A percentile compares a stretch with the other conserved stretches of the same genome.
Conservation (phyloP, 2,113 vertebrate species). For the Oceanodroma tethys region DNA sequence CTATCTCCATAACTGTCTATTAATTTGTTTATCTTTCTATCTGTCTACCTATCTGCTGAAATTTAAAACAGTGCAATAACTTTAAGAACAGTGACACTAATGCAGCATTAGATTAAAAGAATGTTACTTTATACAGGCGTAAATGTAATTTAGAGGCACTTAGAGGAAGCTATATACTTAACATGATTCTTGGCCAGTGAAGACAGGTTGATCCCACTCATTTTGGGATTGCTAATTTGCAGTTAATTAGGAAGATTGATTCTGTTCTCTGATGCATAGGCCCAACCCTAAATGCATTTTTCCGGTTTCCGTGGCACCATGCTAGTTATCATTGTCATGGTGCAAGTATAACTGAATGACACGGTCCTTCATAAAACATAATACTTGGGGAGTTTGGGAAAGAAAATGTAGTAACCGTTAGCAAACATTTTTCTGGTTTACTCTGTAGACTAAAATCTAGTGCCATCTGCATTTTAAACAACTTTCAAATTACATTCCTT, state of each 20-base stretch:
- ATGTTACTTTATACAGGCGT: conserved; percentile 77
- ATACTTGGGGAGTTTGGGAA: conserved; percentile 38
- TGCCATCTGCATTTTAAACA: conserved; percentile 51
- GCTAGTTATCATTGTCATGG: conserved; percentile 79
- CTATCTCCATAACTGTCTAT: conserved; percentile 71
- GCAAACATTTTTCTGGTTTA: conserved; percentile 30
- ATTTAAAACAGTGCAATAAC: conserved; percentile 76
- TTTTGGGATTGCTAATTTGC: conserved; percentile 95
- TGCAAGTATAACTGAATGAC: conserved; percentile 54
- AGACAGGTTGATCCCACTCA: conserved; percentile 92
- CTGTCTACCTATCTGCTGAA: conserved; percentile 74
- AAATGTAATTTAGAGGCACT: conserved; percentile 82
- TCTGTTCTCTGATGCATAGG: conserved; percentile 88
- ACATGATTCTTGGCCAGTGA: conserved; percentile 82
- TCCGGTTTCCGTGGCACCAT: conserved; percentile 80
- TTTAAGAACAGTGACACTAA: conserved; percentile 77
- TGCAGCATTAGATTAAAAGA: conserved; percentile 82
- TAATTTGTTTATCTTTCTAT: conserved; percentile 81
- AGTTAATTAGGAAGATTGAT: conserved; percentile 97
- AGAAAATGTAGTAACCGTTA: conserved; percentile 43
- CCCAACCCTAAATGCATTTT: conserved; percentile 85
- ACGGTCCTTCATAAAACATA: conserved; percentile 2
- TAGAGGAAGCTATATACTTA: conserved; percentile 77
- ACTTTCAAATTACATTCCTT: conserved; percentile 41
- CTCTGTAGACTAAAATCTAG: not conserved